Evolutionary conservation across 2,113 vertebrate species (phyloP).

Genomic region (Petaurus breviceps): DNA sequence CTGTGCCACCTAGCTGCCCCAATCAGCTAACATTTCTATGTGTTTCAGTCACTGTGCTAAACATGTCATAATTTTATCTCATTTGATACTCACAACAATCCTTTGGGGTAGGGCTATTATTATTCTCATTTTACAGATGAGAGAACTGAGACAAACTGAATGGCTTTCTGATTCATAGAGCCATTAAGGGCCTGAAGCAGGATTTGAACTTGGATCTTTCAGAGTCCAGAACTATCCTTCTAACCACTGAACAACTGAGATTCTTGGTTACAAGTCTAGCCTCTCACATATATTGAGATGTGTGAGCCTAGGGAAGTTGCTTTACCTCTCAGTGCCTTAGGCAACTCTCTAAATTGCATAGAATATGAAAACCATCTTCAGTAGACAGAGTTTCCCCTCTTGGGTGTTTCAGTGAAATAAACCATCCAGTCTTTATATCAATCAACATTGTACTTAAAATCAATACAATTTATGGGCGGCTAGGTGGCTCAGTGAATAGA

Average conservation of each 20-base stretch:
- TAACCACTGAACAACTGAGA: not conserved
- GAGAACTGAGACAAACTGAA: not conserved
- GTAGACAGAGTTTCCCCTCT: not conserved
- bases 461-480: not conserved
- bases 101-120: not conserved
- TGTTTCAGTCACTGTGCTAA: no score
- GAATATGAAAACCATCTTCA: not conserved
- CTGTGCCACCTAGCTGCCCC: no score
- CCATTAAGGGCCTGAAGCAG: not conserved
- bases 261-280: not conserved
- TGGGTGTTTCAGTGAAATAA: not conserved
- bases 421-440: not conserved
- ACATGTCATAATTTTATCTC: not conserved
- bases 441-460: not conserved
- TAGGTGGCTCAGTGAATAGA: no score
- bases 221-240: not conserved
- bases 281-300: not conserved
- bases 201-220: not conserved
- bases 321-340: not conserved
- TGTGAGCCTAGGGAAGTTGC: not conserved
- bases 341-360: not conserved
- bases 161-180: not conserved
- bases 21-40: no score
- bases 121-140: not conserved
- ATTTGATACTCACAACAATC: not conserved